A percentile compares a stretch with the other conserved stretches of the same genome.
Conservation (phyloP, 2,113 vertebrate species). For the Ptilorrhoa leucosticta region DNA sequence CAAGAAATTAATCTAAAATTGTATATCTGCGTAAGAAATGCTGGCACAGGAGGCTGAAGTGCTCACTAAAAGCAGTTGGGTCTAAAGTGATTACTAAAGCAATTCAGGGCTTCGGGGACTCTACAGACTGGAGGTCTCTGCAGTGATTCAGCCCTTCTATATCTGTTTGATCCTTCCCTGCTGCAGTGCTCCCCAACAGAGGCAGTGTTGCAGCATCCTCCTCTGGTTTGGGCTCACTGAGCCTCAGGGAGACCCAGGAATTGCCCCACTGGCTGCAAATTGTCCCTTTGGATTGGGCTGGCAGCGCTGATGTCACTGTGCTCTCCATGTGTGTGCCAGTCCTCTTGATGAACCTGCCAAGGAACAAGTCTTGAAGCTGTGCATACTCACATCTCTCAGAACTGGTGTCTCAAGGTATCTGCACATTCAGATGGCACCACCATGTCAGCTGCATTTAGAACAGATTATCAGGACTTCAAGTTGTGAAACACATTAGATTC, state of each 20-base stretch:
- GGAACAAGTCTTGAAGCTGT: background rate
- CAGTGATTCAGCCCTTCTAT: background rate
- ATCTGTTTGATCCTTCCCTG: background rate
- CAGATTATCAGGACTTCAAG: background rate
- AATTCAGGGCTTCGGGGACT: background rate
- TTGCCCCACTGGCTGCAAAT: background rate
- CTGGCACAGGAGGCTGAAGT: slow-evolving; percentile 38
- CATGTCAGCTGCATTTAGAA: background rate
- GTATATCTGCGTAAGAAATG: slow-evolving; percentile 43
- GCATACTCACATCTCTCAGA: background rate
- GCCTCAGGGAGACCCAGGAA: background rate
- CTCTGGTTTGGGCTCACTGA: background rate
- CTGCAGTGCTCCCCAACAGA: background rate
- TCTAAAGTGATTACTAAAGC: slow-evolving; percentile 50
- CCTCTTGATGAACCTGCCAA: background rate
- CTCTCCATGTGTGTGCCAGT: background rate
- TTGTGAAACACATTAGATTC: background rate
- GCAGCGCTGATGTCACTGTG: background rate
- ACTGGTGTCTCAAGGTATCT: background rate
- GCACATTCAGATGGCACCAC: background rate
- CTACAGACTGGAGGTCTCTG: background rate
- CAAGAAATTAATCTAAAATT: slow-evolving; percentile 62
- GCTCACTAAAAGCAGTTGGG: slow-evolving; percentile 1
- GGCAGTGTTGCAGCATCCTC: background rate
- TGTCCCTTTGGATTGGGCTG: background rate